Percentiles rank a stretch among this genome's conserved stretches.
These are phyloP conservation scores for Daubentonia madagascariensis DNA, from an alignment of 2,113 vertebrate genomes.

Conservation along the genomic window DNA sequence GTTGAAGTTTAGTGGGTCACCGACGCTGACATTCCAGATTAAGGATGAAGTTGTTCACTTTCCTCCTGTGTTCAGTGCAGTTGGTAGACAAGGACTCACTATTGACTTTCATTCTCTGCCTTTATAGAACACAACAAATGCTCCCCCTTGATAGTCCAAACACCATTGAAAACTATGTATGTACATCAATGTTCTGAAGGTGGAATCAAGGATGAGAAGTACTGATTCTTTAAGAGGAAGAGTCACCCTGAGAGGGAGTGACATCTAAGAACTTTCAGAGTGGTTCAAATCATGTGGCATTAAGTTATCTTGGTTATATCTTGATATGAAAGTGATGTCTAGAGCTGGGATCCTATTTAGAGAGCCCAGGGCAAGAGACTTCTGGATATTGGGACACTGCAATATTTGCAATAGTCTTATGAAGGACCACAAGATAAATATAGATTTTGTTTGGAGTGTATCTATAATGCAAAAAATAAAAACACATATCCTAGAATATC, in stretches of 20 bases:
- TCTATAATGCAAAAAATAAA: neutral
- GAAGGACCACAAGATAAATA: neutral
- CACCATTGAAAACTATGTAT: neutral
- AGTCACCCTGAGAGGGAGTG: neutral
- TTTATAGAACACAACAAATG: neutral
- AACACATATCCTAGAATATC: neutral
- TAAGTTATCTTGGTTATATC: neutral
- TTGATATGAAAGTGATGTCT: neutral
- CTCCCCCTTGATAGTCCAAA: neutral
- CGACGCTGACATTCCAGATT: neutral
- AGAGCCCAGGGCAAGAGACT: neutral
- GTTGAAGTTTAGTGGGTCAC: neutral
- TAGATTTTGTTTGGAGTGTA: neutral
- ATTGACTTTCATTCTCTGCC: neutral
- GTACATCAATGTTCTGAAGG: neutral
- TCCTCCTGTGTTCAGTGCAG: neutral
- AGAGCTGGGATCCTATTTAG: neutral
- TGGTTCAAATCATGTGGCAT: neutral
- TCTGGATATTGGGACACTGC: neutral
- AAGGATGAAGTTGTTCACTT: neutral
- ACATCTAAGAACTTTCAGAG: neutral
- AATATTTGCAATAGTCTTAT: neutral
- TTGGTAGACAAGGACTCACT: neutral
- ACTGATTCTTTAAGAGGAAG: neutral
- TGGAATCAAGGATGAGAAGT: neutral